Evolutionary conservation across 2,888 invertebrate genomes (phyloP), one percentile per base, ranked within the genome.

Genomic region (Eurytoma adleriae): DNA sequence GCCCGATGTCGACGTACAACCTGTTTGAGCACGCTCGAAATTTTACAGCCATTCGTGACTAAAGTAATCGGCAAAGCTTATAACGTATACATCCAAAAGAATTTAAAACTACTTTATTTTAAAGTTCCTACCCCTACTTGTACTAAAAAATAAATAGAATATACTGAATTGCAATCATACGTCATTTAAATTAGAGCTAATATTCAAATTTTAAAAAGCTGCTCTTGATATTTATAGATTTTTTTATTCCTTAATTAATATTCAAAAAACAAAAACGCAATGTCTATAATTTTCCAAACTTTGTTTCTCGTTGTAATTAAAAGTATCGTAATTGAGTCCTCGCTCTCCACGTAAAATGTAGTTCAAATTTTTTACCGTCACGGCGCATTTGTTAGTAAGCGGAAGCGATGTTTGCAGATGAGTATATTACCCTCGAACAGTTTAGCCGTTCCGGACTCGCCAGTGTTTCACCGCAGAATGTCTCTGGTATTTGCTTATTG

Each of bases 401-500:
- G 62, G 14, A 78, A 62, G 61, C 20, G 40, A n/a, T 62, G 68
- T 78, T 78, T 78, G 54, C 48, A 62, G 12, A 61, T 27, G 54
- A 27, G 24, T 18, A 67, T 76, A 71, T 71, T 68, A 80, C 48
- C 56, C 56, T 73, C 57, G 82, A 80, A 82, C 78, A 84, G 82
- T 82, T 81, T 82, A 83, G 82, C 77, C 77, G 79, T 76, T 16
- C 30, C 52, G 59, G n/a, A 52, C 18, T 77, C 81, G 79, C 72
- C 78, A 75, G 70, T 77, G 82, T 83, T 83, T 83, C 83, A 78
- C 81, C 83, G 74, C 83, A 81, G 84, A 83, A 87, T 85, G 85
- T 86, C 86, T 85, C 85, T 85, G 85, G 84, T 87, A 88, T 89
- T 88, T 88, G 87, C 87, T 87, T 87, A 88, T 88, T 88, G 87